Conservation (phyloP, 2,888 invertebrate genomes). For the Nomada fucata region DNA sequence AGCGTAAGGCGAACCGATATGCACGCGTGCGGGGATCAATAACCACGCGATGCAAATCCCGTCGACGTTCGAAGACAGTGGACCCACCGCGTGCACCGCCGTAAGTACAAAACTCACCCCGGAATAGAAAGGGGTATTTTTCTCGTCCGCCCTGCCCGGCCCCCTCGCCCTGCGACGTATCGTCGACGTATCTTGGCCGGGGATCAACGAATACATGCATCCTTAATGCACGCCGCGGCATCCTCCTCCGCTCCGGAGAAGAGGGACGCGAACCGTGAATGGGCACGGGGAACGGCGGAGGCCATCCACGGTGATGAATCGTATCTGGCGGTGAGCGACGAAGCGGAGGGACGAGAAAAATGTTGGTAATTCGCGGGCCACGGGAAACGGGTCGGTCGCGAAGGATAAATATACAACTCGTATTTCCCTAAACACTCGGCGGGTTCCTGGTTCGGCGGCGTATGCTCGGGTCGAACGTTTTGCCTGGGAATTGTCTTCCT, state of each 20-base stretch:
- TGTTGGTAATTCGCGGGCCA: constrained; percentile 34
- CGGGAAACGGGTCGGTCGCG: constrained; percentile 15
- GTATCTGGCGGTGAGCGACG: constrained; percentile 70
- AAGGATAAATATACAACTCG: constrained; percentile 35
- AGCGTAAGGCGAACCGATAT: no score
- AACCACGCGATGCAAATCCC: constrained; percentile 50
- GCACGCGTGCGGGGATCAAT: not conserved
- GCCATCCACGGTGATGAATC: constrained; percentile 76
- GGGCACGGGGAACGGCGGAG: not conserved
- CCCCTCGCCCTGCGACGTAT: no score
- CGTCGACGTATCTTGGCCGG: constrained; percentile 75
- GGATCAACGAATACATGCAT: constrained; percentile 81
- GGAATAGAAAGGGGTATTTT: constrained; percentile 73
- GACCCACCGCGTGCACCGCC: constrained; percentile 10
- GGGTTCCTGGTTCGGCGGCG: no score
- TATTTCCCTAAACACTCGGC: no score
- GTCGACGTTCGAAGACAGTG: constrained; percentile 47
- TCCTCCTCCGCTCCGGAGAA: constrained; percentile 1
- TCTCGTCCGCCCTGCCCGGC: constrained; percentile 63
- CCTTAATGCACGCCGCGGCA: constrained; percentile 70
- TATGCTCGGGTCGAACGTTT: no score
- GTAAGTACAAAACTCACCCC: constrained; percentile 16
- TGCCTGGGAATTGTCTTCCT: no score
- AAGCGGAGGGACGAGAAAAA: constrained; percentile 57
- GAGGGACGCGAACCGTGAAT: not conserved